Percentiles rank a stretch among this genome's conserved stretches.
These are phyloP conservation scores for Latrodectus hesperus DNA, from an alignment of 2,888 invertebrate genomes.

Conservation along the genomic window DNA sequence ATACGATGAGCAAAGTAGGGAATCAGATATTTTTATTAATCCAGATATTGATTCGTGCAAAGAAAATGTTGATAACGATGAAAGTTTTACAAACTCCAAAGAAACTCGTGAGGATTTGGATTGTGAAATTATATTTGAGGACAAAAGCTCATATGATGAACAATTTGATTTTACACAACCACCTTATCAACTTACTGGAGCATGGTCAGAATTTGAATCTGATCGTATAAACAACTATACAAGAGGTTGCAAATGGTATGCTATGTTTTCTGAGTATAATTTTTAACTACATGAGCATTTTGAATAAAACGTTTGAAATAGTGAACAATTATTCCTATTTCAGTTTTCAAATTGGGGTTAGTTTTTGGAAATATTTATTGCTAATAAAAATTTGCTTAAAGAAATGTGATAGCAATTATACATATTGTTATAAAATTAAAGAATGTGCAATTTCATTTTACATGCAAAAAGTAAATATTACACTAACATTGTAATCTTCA, in stretches of 20 bases:
- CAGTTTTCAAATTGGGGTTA: neutral
- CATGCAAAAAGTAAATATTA: no score
- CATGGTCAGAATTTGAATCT: slow-evolving; percentile 49
- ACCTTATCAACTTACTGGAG: slow-evolving; percentile 49
- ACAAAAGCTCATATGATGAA: neutral
- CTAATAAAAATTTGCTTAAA: no score
- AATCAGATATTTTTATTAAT: neutral
- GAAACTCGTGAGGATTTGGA: neutral
- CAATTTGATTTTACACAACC: slow-evolving; percentile 31
- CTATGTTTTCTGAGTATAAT: neutral
- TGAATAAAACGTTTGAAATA: neutral
- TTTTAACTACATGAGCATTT: neutral
- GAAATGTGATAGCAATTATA: no score
- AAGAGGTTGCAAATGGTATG: slow-evolving; percentile 65
- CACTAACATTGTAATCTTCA: no score
- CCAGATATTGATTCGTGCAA: neutral
- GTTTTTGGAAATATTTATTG: neutral
- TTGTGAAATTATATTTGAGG: neutral
- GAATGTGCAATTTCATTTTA: no score
- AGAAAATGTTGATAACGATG: neutral
- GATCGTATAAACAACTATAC: slow-evolving; percentile 40
- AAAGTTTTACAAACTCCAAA: neutral
- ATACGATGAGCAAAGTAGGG: neutral
- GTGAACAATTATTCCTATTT: neutral
- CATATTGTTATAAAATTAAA: no score